Conservation (phyloP, 2,113 vertebrate species). For the Brachirus orientalis region DNA sequence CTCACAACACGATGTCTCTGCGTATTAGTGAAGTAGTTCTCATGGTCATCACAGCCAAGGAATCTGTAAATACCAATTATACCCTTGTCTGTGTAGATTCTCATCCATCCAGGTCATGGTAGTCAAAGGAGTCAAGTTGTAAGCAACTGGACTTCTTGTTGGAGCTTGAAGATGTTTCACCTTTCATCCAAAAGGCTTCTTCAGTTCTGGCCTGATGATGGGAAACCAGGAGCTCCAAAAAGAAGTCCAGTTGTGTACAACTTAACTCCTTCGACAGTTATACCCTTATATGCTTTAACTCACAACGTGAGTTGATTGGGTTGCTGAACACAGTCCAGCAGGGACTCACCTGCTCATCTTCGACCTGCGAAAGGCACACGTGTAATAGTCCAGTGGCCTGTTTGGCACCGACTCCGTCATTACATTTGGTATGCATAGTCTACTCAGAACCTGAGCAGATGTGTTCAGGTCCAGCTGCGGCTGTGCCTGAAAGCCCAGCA, state of each 20-base stretch:
- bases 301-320: background rate
- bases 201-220: too few relatives aligned
- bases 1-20: constrained; percentile 84
- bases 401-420: constrained; percentile 79
- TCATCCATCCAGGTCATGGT: too few relatives aligned
- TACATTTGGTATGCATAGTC: constrained; percentile 73
- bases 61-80: constrained; percentile 69
- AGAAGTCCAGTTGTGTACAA: too few relatives aligned
- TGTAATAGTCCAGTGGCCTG: constrained; percentile 81
- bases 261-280: too few relatives aligned
- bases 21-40: constrained; percentile 82
- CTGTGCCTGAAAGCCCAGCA: constrained; percentile 71
- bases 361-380: constrained; percentile 80
- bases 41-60: constrained; percentile 75
- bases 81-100: too few relatives aligned
- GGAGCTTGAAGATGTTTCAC: too few relatives aligned
- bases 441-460: constrained; percentile 70
- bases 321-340: background rate
- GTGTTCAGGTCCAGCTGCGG: constrained; percentile 77
- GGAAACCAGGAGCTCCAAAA: too few relatives aligned
- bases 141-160: too few relatives aligned
- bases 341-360: constrained; percentile 74
- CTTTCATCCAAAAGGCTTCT: too few relatives aligned
- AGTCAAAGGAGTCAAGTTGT: too few relatives aligned
- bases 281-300: background rate